These are phyloP conservation scores for Abramis brama DNA, from an alignment of 2,113 vertebrate genomes.

Conservation along the genomic window DNA sequence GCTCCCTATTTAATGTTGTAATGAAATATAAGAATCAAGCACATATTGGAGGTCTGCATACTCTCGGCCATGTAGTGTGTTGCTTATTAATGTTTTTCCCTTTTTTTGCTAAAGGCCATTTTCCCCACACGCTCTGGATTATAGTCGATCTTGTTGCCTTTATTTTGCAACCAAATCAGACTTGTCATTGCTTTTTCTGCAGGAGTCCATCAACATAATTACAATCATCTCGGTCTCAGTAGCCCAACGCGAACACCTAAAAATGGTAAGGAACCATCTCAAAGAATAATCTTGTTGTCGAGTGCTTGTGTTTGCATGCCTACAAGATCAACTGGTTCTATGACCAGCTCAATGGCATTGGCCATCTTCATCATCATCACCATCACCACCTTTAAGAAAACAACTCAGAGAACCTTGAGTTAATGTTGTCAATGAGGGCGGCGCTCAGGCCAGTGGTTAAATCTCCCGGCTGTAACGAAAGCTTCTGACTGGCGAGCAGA, in stretches of 20 bases:
- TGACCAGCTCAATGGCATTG: conserved; percentile 8
- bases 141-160: conserved; percentile 34
- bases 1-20: background rate
- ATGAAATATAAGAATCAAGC: background rate
- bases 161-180: conserved; percentile 63
- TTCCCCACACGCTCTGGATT: background rate
- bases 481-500: conserved; percentile 43
- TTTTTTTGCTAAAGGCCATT: conserved; percentile 13
- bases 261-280: conserved; percentile 85
- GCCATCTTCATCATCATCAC: conserved; percentile 11
- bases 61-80: background rate
- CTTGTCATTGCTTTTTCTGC: conserved; percentile 78
- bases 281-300: background rate
- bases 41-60: background rate
- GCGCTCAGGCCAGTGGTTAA: background rate
- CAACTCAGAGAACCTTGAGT: conserved; percentile 26
- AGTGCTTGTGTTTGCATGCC: conserved; percentile 1
- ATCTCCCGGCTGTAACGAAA: conserved; percentile 41
- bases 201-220: conserved; percentile 94
- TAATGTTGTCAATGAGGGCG: conserved; percentile 36
- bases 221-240: conserved; percentile 92
- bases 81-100: background rate
- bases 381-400: background rate
- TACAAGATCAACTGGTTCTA: conserved; percentile 25
- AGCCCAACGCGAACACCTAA: conserved; percentile 93